Percentiles rank a stretch among this genome's conserved stretches.
phyloP scores from a whole-genome alignment of 2,113 vertebrate genomes.

The Salvelinus fontinalis region DNA sequence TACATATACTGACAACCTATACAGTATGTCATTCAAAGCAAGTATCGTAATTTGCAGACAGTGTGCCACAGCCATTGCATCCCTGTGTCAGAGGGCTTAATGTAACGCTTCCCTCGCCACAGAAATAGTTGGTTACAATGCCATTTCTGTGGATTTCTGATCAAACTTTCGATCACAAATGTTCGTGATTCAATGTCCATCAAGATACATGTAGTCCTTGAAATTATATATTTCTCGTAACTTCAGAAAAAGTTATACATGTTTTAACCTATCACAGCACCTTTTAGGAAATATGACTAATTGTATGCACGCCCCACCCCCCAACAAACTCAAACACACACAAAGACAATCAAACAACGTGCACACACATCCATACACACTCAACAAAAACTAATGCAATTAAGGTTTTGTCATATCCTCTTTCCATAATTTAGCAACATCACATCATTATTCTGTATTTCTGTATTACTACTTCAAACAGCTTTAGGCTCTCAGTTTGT shows the following conservation, averaged over 20 bases:
- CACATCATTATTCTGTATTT: conserved; percentile 39
- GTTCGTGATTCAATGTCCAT: conserved; percentile 1
- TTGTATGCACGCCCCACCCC: conserved; percentile 18
- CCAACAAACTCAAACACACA: conserved; percentile 35
- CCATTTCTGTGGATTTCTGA: not conserved
- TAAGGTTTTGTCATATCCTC: conserved; percentile 41
- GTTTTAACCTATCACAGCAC: conserved; percentile 66
- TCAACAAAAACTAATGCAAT: conserved; percentile 45
- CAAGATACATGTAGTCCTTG: conserved; percentile 12
- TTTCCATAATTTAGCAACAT: conserved; percentile 64
- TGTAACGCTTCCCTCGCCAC: not conserved
- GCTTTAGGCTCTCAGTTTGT: conserved; percentile 31
- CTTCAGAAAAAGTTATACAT: conserved; percentile 23
- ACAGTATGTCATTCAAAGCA: conserved; percentile 29
- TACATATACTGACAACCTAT: conserved; percentile 44
- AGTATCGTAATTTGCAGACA: conserved; percentile 48
- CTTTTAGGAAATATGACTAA: conserved; percentile 51
- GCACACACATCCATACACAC: conserved; percentile 31
- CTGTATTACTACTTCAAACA: conserved; percentile 42
- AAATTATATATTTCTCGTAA: conserved; percentile 29
- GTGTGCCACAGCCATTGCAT: conserved; percentile 55
- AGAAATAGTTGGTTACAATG: not conserved
- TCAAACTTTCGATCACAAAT: not conserved
- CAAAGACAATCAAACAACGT: conserved; percentile 6
- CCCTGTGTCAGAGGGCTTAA: conserved; percentile 28